phyloP scores from a whole-genome alignment of 1,140 invertebrate species.

The Bombus waltoni region DNA sequence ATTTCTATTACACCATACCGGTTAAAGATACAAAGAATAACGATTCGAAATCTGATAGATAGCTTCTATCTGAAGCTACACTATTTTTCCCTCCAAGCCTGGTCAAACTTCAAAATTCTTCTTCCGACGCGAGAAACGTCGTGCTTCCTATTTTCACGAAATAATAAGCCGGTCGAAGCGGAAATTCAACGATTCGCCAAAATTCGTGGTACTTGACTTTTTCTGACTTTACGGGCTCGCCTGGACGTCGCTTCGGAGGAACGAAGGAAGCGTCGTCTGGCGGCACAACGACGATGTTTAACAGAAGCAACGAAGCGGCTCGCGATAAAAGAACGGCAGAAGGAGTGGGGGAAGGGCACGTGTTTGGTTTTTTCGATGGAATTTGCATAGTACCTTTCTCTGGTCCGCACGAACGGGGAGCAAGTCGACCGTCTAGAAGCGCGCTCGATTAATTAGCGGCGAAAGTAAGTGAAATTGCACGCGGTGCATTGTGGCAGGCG shows the following conservation, averaged over 20 bases:
- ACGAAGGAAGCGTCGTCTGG: constrained; percentile 2
- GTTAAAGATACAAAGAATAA: too few species aligned
- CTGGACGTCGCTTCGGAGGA: not conserved
- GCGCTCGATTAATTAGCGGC: constrained; percentile 70
- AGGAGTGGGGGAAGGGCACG: constrained; percentile 27
- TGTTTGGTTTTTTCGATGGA: constrained; percentile 45
- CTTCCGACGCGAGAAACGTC: too few species aligned
- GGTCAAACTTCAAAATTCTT: too few species aligned
- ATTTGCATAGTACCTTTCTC: constrained; percentile 49
- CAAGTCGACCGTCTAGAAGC: constrained; percentile 33
- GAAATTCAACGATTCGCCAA: not conserved
- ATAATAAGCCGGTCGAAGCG: too few species aligned
- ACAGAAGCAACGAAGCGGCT: constrained; percentile 32
- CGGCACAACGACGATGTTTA: constrained; percentile 62
- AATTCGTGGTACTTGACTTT: not conserved
- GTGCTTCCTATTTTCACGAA: too few species aligned
- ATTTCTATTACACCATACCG: too few species aligned
- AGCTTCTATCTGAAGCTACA: too few species aligned
- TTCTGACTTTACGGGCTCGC: not conserved
- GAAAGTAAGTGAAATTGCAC: constrained; percentile 75
- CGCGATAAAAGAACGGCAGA: not conserved
- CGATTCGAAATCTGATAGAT: too few species aligned
- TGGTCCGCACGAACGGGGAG: constrained; percentile 32
- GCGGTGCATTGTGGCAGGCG: constrained; percentile 47
- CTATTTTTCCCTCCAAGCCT: too few species aligned